Conservation (phyloP, 2,113 vertebrate species). For the Promerops cafer region DNA sequence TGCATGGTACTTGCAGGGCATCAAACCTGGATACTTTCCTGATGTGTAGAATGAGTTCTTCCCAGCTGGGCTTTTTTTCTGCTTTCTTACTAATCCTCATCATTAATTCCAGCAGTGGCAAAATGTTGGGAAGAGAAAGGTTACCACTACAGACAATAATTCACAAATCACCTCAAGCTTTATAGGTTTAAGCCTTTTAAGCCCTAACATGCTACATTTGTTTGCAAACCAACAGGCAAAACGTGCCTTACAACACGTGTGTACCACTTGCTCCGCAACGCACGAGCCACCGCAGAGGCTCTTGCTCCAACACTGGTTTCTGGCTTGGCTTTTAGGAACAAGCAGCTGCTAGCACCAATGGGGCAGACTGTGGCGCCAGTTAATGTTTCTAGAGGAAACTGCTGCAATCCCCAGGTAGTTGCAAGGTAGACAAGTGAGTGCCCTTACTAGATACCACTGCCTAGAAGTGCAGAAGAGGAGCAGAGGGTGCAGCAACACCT, state of each 20-base stretch:
- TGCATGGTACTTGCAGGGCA: neutral
- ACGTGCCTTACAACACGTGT: fast-evolving
- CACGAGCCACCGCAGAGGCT: neutral
- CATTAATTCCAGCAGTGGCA: neutral
- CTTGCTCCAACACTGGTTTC: fast-evolving
- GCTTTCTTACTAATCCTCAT: neutral
- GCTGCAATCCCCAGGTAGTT: neutral
- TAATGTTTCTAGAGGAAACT: neutral
- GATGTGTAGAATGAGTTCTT: neutral
- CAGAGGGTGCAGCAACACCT: neutral
- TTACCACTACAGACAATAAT: neutral
- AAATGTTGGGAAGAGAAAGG: neutral
- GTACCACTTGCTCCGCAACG: fast-evolving
- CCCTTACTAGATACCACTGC: neutral
- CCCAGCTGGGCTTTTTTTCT: neutral
- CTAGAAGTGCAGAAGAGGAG: neutral
- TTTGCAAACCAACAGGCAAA: neutral
- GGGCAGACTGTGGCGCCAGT: neutral
- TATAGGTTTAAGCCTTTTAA: neutral
- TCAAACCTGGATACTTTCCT: neutral
- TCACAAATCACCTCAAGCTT: neutral
- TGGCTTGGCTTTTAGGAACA: neutral
- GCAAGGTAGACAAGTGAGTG: neutral
- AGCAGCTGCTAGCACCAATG: neutral
- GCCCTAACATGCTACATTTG: neutral